Evolutionary conservation across 2,797 vertebrate genomes (phyloP), one percentile per base, ranked within the genome.

Genomic region (Lophura swinhoii): DNA sequence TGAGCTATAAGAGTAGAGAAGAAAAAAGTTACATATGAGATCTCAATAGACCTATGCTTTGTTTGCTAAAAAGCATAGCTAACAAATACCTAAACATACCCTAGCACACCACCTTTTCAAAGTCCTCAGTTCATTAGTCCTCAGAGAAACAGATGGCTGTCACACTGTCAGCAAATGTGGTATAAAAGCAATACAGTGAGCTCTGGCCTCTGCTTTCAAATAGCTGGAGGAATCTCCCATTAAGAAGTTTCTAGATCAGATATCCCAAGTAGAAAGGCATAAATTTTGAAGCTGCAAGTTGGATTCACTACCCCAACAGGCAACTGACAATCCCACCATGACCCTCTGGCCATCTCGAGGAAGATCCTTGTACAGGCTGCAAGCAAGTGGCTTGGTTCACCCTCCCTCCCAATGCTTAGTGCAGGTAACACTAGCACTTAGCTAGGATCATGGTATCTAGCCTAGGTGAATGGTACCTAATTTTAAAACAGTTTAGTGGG

Each of bases 11-110:
- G 8, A 11, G 0, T 9, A 23, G 72, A 49, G 39, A 82, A 86
- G 55, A 26, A 76, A 77, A 26, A 76, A 77, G 60, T 79, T 93
- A 68, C 75, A 87, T 97, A 88, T 94, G 62, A 95, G 80, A 92
- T 93, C 86, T 91, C 73, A 94, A 93, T 49, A 94, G 91, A 95
- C 3, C 60, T 88, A 1, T 68, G n/a, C 71, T 94, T 94, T 88
- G 43, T 94, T 97, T 72, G 92, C n/a, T 91, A 77, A 88, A 55
- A 72, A 76, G 28, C 69, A 14, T 51, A 77, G 20, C 68, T 31
- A 69, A n/a, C 8, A 64, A 3, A n/a, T 53, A 39, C 49, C 62
- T 6, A 35, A 71, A 26, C 48, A 49, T 24, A 49, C 48, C 48
- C 48, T 49, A 49, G 26, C 48, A 26, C 23, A 60, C 29, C 37